phyloP scores from a whole-genome alignment of 2,113 vertebrate species.

The Psophia crepitans region DNA sequence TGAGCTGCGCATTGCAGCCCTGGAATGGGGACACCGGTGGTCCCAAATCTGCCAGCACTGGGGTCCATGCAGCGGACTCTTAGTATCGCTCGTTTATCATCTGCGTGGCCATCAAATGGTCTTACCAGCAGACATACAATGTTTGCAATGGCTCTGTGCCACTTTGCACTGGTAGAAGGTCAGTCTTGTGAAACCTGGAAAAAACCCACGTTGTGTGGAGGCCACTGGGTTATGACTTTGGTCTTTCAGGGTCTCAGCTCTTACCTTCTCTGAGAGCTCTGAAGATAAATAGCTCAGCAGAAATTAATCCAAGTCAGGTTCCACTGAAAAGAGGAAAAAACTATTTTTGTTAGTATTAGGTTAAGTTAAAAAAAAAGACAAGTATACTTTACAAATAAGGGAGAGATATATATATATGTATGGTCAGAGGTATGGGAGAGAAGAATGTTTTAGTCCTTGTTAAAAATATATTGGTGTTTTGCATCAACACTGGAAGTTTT shows the following conservation, averaged over 20 bases:
- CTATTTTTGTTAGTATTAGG: not conserved
- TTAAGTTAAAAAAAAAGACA: not conserved
- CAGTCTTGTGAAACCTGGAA: conserved; percentile 3
- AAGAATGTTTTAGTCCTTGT: not conserved
- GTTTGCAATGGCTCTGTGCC: conserved; percentile 3
- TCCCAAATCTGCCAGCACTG: not conserved
- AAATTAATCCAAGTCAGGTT: not conserved
- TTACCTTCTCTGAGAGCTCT: not conserved
- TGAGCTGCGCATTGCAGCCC: not conserved
- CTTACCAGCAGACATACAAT: not conserved
- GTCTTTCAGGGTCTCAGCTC: not conserved
- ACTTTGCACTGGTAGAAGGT: not conserved
- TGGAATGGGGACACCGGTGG: not conserved
- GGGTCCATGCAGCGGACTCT: not conserved
- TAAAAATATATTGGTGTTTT: not conserved
- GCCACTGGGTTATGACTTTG: not conserved
- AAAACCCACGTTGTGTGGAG: rapidly evolving
- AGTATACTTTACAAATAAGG: not conserved
- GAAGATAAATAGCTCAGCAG: not conserved
- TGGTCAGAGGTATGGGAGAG: not conserved
- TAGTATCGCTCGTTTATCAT: not conserved
- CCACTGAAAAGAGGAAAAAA: not conserved
- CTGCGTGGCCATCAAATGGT: not conserved
- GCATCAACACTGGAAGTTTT: not conserved
- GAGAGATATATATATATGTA: no score